Evolutionary conservation across 2,888 invertebrate species (phyloP).

Genomic region (Leucozona laternaria): DNA sequence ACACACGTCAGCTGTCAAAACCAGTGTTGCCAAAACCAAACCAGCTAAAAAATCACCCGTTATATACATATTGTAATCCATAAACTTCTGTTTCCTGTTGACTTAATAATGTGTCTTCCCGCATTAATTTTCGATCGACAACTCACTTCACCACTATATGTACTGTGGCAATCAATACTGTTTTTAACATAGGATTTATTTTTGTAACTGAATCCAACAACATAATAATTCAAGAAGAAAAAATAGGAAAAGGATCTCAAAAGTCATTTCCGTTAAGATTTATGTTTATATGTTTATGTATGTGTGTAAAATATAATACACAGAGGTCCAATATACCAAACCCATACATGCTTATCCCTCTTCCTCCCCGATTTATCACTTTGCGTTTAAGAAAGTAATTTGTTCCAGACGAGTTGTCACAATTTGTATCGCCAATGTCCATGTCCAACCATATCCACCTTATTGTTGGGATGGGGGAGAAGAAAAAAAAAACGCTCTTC

Average conservation of each 20-base stretch:
- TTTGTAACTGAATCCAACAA: constrained; percentile 5
- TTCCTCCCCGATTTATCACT: constrained; percentile 42
- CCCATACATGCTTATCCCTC: not conserved
- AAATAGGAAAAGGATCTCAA: constrained; percentile 12
- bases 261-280: constrained; percentile 14
- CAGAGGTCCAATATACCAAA: constrained; percentile 6
- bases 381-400: constrained; percentile 50
- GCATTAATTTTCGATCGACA: constrained; percentile 16
- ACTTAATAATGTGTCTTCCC: constrained; percentile 24
- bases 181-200: constrained; percentile 36
- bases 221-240: constrained; percentile 2
- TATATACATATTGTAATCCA: no score
- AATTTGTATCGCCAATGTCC: constrained; percentile 48
- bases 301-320: not conserved
- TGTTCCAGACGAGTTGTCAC: constrained; percentile 39
- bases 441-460: constrained; percentile 12
- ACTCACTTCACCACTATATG: not conserved
- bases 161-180: constrained; percentile 14
- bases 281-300: not conserved
- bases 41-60: no score
- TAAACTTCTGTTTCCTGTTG: constrained; percentile 32
- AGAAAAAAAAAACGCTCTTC: not conserved
- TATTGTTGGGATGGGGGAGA: not conserved
- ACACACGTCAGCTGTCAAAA: no score
- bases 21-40: no score